Base-by-base conservation (phyloP, 2,888 invertebrate species). In the Cephus sareptanus region DNA sequence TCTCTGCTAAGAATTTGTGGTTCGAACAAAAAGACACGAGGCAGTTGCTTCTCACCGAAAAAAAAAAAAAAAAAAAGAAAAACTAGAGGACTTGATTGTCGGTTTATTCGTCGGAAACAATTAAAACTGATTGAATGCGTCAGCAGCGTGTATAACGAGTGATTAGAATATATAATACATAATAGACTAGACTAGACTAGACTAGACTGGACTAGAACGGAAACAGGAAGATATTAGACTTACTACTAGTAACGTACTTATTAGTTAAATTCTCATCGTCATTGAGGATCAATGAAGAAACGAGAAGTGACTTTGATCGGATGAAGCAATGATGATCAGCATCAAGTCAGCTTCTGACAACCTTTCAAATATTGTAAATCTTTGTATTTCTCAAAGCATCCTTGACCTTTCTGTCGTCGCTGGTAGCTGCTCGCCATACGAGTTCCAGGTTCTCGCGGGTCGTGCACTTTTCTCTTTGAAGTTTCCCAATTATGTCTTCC, bases 401-500 rank as follows among this genome's bases (percentile, higher is more conserved):
- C 79, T 89, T 89, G 34, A 88, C 84, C 79, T 86, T 88, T 68
- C 87, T 84, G 30, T 87, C 85, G 71, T 89, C 88, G 75, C 81
- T 85, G 1, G 87, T 87, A 13, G 88, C 89, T 9, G 87, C 85
- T 81, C 86, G 86, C 87, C 89, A 89, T 23, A 90, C 85, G 1
- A 87, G 77, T 77, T 90, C 89, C 75, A 91, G 81, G 81, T 90
- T 88, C 69, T 88, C 87, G 76, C 88, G 88, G 1, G 88, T 88
- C 33, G 82, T 81, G 77, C 74, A 84, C 81, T 90, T 91, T 78
- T 90, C 90, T 73, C 87, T 87, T 74, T 90, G 91, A 82, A 90
- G 89, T 82, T 85, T 90, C 81, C 85, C 88, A 77, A 92, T 92
- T 56, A 89, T 88, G 56, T 90, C 91, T 80, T 93, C 92, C 80